Conservation (phyloP, 2,888 invertebrate species). For the Rotaria magnacalcarata region DNA sequence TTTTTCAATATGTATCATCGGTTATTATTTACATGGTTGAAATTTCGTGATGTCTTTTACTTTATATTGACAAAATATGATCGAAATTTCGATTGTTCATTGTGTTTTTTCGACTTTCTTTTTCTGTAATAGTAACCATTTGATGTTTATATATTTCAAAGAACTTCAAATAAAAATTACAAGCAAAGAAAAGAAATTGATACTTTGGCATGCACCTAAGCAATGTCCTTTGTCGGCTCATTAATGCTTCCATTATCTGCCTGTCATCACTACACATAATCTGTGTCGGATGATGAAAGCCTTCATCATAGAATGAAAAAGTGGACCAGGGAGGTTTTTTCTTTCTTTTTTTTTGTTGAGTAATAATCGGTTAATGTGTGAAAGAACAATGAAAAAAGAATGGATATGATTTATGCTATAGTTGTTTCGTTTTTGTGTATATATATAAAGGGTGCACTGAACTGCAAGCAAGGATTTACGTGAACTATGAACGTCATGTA, state of each 20-base stretch:
- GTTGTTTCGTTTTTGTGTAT: background rate
- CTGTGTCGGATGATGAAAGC: background rate
- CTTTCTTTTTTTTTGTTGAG: background rate
- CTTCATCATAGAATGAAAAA: background rate
- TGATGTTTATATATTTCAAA: background rate
- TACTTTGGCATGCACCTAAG: background rate
- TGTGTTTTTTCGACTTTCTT: background rate
- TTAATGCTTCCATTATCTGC: background rate
- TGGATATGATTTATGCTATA: background rate
- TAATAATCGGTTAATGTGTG: background rate
- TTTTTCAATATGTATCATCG: background rate
- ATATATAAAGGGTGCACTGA: background rate
- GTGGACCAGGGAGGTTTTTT: background rate
- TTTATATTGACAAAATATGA: background rate
- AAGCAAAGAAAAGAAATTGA: background rate
- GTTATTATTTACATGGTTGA: background rate
- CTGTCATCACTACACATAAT: background rate
- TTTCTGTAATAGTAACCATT: background rate
- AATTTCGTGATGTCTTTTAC: background rate
- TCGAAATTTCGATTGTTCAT: background rate
- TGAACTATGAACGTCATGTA: background rate
- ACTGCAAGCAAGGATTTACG: background rate
- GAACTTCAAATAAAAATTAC: background rate
- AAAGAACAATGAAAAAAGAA: background rate
- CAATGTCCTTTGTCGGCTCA: background rate